phyloP scores from a whole-genome alignment of 2,797 vertebrate genomes.

The Danionella dracula region DNA sequence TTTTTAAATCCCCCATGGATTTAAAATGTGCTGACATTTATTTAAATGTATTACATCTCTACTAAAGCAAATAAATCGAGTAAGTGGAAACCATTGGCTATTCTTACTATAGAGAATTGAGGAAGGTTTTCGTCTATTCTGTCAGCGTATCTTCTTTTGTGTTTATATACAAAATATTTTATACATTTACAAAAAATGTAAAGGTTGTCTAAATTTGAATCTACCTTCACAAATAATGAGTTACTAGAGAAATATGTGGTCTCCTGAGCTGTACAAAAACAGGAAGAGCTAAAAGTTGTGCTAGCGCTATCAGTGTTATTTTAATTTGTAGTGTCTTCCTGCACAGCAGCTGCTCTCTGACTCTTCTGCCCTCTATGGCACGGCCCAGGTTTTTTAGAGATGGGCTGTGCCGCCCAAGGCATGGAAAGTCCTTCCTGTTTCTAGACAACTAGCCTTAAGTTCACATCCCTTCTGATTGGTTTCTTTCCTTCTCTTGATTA shows the following conservation, averaged over 20 bases:
- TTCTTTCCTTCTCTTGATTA: conserved; percentile 49
- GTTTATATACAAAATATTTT: too few species aligned
- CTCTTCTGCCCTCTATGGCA: conserved; percentile 61
- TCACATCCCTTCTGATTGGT: conserved; percentile 52
- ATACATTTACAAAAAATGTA: too few species aligned
- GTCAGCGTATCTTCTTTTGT: too few species aligned
- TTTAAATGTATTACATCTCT: too few species aligned
- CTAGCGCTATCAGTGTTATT: conserved; percentile 69
- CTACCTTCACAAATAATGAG: too few species aligned
- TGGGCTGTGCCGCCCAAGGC: conserved; percentile 37
- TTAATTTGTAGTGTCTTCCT: conserved; percentile 68
- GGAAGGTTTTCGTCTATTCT: too few species aligned
- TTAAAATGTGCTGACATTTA: too few species aligned
- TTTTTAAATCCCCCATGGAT: too few species aligned
- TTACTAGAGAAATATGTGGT: conserved; percentile 28
- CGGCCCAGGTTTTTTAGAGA: not conserved
- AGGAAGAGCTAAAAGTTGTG: conserved; percentile 68
- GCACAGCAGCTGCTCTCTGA: conserved; percentile 68
- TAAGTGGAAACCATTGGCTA: too few species aligned
- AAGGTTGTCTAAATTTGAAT: too few species aligned
- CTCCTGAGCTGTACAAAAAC: conserved; percentile 59
- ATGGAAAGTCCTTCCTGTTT: conserved; percentile 51
- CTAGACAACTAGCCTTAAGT: conserved; percentile 14
- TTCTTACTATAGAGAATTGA: too few species aligned
- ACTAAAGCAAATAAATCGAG: too few species aligned